Base-by-base conservation (phyloP, 1,140 invertebrate genomes). In the Zaprionus nigranus region DNA sequence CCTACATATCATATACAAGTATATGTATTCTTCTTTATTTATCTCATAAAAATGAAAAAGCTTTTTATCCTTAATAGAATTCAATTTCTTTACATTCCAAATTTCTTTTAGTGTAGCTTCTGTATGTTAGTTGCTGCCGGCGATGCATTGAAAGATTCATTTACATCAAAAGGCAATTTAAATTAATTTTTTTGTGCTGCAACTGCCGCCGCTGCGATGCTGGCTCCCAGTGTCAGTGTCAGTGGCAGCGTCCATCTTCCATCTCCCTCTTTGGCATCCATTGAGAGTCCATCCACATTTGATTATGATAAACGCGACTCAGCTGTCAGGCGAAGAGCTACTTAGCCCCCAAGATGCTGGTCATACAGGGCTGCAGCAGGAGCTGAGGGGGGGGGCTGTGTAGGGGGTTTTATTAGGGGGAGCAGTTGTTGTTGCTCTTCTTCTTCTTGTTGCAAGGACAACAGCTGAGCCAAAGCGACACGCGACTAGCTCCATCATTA, bases 101-200 rank as follows among this genome's bases (percentile, higher is more conserved):
- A 58, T 49, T 58, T 12, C 5, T 12, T 30, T 12, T 46, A 58
- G 53, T 62, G 71, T 36, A 57, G 51, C 51, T 58, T 36, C 49
- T 24, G 46, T 12, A 12, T 13, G 20, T 20, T 24, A 12, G 46
- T 12, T 59, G 61, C 43, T 30, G 26, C 65, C 64, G 78, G 76
- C 78, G 71, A 72, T 81, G 85, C 85, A 90, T 86, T 92, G 87
- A 90, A 80, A 81, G 83, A 92, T 92, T 82, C 79, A 91, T 86
- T 90, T 86, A 88, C 84, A 92, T 92, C 84, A 92, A 90, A 92
- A 85, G 75, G 70, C 84, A 83, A 92, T 92, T 92, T 92, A 90
- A 92, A 91, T 83, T 83, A 92, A 92, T 92, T 92, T 87, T 63
- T 87, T 81, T 78, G 75, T 62, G 65, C 75, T 79, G 81, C 78